Evolutionary conservation across 35 echinoderm and acorn worm species (phyloP), one percentile per base, ranked within the genome.

Genomic region (Apostichopus californicus): DNA sequence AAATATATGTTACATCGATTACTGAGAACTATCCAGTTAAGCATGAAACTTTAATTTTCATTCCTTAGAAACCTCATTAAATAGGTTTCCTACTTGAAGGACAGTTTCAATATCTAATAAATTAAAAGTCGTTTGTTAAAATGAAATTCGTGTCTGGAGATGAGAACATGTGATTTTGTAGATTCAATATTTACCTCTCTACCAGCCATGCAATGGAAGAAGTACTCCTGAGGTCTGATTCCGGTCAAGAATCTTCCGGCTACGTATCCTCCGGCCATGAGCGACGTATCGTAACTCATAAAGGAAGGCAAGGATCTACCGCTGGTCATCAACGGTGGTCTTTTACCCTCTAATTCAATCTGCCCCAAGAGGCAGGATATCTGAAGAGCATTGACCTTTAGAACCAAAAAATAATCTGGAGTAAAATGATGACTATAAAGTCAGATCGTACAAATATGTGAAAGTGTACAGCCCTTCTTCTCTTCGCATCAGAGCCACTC

Each of bases 121-220:
- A 46, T 46, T 46, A 46, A 46, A 46, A 46, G 34, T 46, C 1
- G 34, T 46, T 46, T 2, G 3, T 46, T 46, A 46, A 46, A 46
- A 46, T 46, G 26, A 28, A 0, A 46, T 46, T 46, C 34, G 28
- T 34, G 28, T 34, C 28, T 34, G 34, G 8, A 61, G 58, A 61
- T 8, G 58, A 9, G 12, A 9, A 61, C 58, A 61, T 61, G 12
- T 61, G 7, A 61, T 9, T 9, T 61, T 61, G 58, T 61, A 61
- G 58, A 12, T 61, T 9, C 58, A 61, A 72, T 14, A n/a, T 64
- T 72, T 77, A 95, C 97, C 91, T 99, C 97, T 96, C 97, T 86
- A 18, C 97, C 97, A 72, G 97, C 97, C 97, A 99, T 99, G 65
- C 97, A 99, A 95, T 99, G 97, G 85, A 99, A 99, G 93, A 96